Base-by-base conservation (phyloP, 2,113 vertebrate species). In the Morone chrysops region DNA sequence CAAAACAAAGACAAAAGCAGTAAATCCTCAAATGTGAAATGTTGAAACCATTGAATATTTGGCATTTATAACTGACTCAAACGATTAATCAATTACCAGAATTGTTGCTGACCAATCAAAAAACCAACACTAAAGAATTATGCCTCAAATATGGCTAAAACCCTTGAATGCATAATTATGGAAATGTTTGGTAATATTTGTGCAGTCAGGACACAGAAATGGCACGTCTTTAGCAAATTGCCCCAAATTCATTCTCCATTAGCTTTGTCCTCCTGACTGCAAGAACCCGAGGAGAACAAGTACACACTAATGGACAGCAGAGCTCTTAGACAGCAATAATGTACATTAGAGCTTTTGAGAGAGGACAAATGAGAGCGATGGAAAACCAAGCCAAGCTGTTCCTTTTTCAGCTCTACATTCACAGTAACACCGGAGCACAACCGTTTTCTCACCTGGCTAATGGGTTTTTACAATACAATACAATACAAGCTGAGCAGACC, bases 301-400 rank as follows among this genome's bases (percentile, higher is more conserved):
- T 43, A 41, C 81, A 70, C 75, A 51, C 73, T 89, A 87, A 87
- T 79, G 82, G 83, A 87, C 61, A 20, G 38, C 62, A 56, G 51
- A 70, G 62, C 65, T 77, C 75, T 76, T 68, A 77, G 62, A 84
- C 25, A 36, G 65, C 73, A 86, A 68, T 86, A 69, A 82, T 84
- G 85, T 8, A 43, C 75, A 83, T 87, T 43, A 71, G 65, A 70
- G 75, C 18, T 56, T 73, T 79, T 70, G 31, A 18, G 12, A 60
- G 11, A 81, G 68, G 70, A 88, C 73, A 79, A 83, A 81, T 71
- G 75, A 76, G 56, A 54, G 50, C 60, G 60, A 25, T 4, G 31
- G 59, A 87, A 31, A 71, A 75, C n/a, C 8, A 17, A 20, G 72
- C 59, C 69, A 77, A 65, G 25, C 48, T 48, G 22, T 78, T 63